Conservation (phyloP, 2,113 vertebrate species). For the Prionailurus viverrinus region DNA sequence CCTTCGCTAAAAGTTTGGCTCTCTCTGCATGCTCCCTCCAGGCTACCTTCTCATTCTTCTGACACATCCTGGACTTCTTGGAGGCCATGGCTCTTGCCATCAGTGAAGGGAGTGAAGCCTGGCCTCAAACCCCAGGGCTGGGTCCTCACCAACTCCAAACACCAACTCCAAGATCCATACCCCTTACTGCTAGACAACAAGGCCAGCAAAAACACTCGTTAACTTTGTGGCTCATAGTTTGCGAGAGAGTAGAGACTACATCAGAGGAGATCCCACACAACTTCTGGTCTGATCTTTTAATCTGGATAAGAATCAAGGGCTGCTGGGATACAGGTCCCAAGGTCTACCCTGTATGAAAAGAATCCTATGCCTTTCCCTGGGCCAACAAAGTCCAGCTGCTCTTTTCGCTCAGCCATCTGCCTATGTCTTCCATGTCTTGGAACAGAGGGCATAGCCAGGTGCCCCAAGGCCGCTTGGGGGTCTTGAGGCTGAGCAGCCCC, state of each 20-base stretch:
- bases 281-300: not conserved
- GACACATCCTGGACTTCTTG: not conserved
- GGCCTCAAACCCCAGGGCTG: not conserved
- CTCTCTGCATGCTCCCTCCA: not conserved
- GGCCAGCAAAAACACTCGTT: not conserved
- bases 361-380: not conserved
- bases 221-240: not conserved
- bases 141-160: not conserved
- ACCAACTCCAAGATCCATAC: too few relatives aligned
- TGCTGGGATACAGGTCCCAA: not conserved
- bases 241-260: not conserved
- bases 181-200: not conserved
- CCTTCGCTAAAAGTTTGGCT: not conserved
- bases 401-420: not conserved
- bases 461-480: accelerated
- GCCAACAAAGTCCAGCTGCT: too few relatives aligned
- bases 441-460: not conserved
- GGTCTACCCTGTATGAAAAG: too few relatives aligned
- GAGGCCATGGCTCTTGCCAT: not conserved
- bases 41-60: not conserved
- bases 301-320: not conserved
- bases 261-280: not conserved
- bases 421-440: accelerated
- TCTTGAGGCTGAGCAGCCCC: not conserved
- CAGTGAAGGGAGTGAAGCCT: not conserved